A percentile compares a stretch with the other conserved stretches of the same genome.
Conservation (phyloP, 2,113 vertebrate species). For the Scomber scombrus region DNA sequence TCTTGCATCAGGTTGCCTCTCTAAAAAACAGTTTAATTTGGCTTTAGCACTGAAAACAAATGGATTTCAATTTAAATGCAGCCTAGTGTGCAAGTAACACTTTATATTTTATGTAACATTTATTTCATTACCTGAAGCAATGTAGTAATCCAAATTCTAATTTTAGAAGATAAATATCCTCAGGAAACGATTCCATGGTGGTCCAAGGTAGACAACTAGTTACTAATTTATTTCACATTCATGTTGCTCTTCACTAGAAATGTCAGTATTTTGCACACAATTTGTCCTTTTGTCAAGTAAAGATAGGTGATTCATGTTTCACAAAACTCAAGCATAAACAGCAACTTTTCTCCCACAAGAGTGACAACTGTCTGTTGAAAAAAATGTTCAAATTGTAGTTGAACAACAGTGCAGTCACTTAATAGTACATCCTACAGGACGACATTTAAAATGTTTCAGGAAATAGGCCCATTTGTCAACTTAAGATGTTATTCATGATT, state of each 20-base stretch:
- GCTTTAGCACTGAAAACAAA: not conserved
- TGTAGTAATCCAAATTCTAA: too few relatives aligned
- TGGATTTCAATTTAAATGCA: not conserved
- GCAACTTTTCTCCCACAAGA: slow-evolving; percentile 5
- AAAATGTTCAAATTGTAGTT: slow-evolving; percentile 22
- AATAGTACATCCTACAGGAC: not conserved
- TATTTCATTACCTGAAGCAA: too few relatives aligned
- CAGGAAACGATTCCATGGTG: not conserved
- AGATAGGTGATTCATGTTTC: not conserved
- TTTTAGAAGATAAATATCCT: slow-evolving; percentile 1
- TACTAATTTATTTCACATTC: not conserved
- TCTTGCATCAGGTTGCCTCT: not conserved
- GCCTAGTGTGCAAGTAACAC: not conserved
- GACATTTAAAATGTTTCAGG: not conserved
- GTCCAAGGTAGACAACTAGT: not conserved
- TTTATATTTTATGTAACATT: not conserved
- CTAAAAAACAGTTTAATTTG: not conserved
- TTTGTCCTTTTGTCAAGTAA: not conserved
- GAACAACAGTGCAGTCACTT: slow-evolving; percentile 1
- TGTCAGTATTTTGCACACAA: not conserved
- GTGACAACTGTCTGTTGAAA: not conserved
- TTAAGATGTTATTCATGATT: not conserved
- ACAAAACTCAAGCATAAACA: not conserved
- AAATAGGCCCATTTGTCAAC: slow-evolving; percentile 4
- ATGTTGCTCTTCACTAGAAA: not conserved